Percentiles rank a stretch among this genome's conserved stretches.
phyloP scores from a whole-genome alignment of 2,797 vertebrate genomes.

The Austrolebias charrua region DNA sequence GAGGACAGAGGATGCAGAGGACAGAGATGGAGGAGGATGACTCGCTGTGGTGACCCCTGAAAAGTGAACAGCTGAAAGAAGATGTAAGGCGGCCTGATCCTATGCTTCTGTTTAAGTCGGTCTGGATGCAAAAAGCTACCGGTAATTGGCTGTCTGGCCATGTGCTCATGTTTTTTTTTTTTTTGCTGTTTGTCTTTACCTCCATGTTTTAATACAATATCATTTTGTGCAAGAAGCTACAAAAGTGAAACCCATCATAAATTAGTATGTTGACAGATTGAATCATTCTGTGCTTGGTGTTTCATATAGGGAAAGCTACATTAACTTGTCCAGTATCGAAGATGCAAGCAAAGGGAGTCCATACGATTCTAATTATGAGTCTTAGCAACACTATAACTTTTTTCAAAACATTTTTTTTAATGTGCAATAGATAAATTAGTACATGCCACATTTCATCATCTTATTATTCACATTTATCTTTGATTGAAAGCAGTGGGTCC shows the following conservation, averaged over 20 bases:
- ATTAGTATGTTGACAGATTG: background rate
- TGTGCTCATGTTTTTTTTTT: slow-evolving; percentile 39
- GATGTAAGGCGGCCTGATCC: slow-evolving; percentile 16
- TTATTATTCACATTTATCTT: slow-evolving; percentile 7
- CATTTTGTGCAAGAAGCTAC: slow-evolving; percentile 42
- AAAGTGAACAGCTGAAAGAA: too few species aligned
- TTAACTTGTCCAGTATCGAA: slow-evolving; percentile 5
- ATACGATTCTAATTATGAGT: slow-evolving; percentile 11
- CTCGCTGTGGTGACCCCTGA: too few species aligned
- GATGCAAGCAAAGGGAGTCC: slow-evolving; percentile 8
- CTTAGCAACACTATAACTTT: slow-evolving; percentile 8
- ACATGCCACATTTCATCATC: slow-evolving; percentile 19
- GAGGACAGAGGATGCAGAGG: too few species aligned
- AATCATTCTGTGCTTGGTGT: background rate
- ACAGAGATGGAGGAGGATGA: too few species aligned
- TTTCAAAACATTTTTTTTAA: background rate
- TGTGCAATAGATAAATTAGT: slow-evolving; percentile 7
- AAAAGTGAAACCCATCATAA: slow-evolving; percentile 15
- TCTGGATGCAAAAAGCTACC: slow-evolving; percentile 67
- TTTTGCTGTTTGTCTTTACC: slow-evolving; percentile 33
- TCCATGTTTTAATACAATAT: slow-evolving; percentile 41
- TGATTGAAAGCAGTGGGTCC: background rate
- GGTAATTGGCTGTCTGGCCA: slow-evolving; percentile 64
- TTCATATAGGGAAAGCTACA: background rate
- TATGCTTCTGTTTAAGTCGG: slow-evolving; percentile 56